Percentiles rank a stretch among this genome's conserved stretches.
phyloP scores from a whole-genome alignment of 2,797 vertebrate genomes.

The Sebastes trivittatus region DNA sequence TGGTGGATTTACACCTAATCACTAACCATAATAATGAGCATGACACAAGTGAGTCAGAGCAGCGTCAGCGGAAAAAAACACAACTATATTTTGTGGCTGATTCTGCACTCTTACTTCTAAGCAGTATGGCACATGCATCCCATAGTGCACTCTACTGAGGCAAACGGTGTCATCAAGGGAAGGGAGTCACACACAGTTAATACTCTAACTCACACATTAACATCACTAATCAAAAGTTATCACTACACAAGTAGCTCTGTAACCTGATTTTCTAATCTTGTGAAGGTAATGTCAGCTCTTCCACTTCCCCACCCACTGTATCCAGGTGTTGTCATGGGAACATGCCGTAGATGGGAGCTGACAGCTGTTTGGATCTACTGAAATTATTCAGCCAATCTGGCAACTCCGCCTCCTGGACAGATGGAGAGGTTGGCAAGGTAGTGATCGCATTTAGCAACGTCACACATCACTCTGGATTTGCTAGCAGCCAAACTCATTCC shows the following conservation, averaged over 20 bases:
- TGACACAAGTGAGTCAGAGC: not conserved
- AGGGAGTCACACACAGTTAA: not conserved
- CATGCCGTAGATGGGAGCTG: slow-evolving; percentile 41
- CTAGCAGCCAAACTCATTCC: slow-evolving; percentile 20
- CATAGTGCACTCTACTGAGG: not conserved
- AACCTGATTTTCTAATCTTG: slow-evolving; percentile 8
- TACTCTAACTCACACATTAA: not conserved
- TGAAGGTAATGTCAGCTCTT: not conserved
- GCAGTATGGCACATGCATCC: not conserved
- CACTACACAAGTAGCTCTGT: not conserved
- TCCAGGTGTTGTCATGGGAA: slow-evolving; percentile 82
- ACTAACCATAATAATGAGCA: slow-evolving; percentile 10
- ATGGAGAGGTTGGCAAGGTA: slow-evolving; percentile 77
- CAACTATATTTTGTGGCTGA: not conserved
- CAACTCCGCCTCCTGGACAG: slow-evolving; percentile 71
- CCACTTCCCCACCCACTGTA: slow-evolving; percentile 10
- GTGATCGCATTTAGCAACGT: slow-evolving; percentile 75
- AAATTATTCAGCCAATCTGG: slow-evolving; percentile 77
- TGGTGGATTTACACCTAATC: slow-evolving; percentile 41
- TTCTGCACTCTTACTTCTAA: not conserved
- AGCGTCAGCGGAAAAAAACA: not conserved
- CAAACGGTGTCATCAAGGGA: not conserved
- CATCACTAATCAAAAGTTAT: not conserved
- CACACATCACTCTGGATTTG: slow-evolving; percentile 56
- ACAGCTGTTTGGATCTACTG: slow-evolving; percentile 83